phyloP scores from a whole-genome alignment of 2,113 vertebrate genomes.

The Lepus americanus region DNA sequence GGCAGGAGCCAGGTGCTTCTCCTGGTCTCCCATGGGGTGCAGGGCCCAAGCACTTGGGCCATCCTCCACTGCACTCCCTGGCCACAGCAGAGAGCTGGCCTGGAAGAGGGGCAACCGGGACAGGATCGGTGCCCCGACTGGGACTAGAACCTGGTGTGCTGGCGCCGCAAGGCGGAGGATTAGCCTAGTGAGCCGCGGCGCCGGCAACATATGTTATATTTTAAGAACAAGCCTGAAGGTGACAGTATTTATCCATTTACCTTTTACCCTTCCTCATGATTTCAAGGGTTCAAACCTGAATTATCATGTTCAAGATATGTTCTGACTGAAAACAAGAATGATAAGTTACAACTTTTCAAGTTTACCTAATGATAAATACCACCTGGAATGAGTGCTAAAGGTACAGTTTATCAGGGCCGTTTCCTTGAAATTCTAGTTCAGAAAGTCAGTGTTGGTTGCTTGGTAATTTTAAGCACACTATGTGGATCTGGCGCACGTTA shows the following conservation, averaged over 20 bases:
- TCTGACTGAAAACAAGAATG: neutral
- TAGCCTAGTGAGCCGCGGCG: too few species aligned
- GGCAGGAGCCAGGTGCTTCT: too few species aligned
- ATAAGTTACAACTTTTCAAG: constrained; percentile 7
- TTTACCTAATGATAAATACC: neutral
- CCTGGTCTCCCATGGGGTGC: too few species aligned
- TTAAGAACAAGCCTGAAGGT: neutral
- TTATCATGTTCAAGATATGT: neutral
- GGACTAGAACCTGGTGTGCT: too few species aligned
- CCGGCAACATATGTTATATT: neutral
- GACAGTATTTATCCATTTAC: neutral
- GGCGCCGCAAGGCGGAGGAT: too few species aligned
- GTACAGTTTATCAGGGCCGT: neutral
- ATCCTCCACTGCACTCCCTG: too few species aligned
- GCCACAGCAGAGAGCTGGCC: too few species aligned
- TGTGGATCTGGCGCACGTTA: neutral
- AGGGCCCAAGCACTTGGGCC: too few species aligned
- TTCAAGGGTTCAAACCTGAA: neutral
- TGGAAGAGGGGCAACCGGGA: too few species aligned
- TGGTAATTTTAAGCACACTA: neutral
- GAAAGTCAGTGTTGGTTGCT: neutral
- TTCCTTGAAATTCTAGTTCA: constrained; percentile 47
- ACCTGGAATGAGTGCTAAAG: constrained; percentile 14
- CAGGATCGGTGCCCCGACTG: too few species aligned
- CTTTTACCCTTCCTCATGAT: neutral